Base-by-base conservation (phyloP, 1,140 invertebrate genomes). In the Hetaerina americana region DNA sequence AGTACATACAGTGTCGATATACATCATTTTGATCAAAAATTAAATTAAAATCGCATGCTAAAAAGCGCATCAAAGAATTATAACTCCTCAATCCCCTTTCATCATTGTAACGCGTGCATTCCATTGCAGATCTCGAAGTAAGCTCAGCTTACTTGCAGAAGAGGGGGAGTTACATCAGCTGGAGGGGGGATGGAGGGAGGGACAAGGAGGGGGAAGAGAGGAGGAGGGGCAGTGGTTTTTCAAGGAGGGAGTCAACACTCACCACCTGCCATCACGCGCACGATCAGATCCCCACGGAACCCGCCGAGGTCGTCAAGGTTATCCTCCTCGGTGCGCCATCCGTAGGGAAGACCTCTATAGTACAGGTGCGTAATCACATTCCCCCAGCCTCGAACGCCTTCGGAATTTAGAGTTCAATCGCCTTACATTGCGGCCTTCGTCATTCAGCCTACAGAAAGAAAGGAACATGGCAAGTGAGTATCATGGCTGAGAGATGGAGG, bases 281-380 rank as follows among this genome's bases (percentile, higher is more conserved):
- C 15, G 40, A 12, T 18, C 22, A 12, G 40, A 57, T 12, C 10
- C 40, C 40, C 22, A 12, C 40, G 40, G 40, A 57, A 18, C 22
- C 15, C 40, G 22, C 15, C 15, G 40, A 57, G 40, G 15, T 86
- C 75, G 86, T 92, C 80, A 92, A 92, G 83, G 88, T 92, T 70
- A 87, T 92, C 76, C 85, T 92, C 74, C 83, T 92, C 73, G 90
- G 90, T 68, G 90, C 90, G 73, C 86, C 90, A 69, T 88, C 87
- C 71, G 90, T 92, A 75, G 90, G 90, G 75, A 92, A 92, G 79
- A 90, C 90, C 72, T 91, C 89, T 78, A 91, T 92, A 79, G 88
- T 92, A 79, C 88, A 90, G 86, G 90, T 91, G 40, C 15, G 22
- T 57, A n/a, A 40, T 40, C 40, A 10, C 15, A 10, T n/a, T n/a